Base-by-base conservation (phyloP, 2,888 invertebrate genomes). In the Thymelicus acteon region DNA sequence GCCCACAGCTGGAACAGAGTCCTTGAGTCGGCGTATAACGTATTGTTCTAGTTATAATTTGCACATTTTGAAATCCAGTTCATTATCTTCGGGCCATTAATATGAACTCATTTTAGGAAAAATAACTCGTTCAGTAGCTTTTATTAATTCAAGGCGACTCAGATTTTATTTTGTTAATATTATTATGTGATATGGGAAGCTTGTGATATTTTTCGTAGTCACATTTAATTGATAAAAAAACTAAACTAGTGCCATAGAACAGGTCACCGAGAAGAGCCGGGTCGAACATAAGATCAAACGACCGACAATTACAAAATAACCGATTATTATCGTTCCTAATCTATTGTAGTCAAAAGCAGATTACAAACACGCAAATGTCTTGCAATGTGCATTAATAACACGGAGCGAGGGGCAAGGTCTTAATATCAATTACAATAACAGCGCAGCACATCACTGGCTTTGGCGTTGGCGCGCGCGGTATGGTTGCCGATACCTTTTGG, bases 1-100 rank as follows among this genome's bases (percentile, higher is more conserved):
- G 64, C 64, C 70, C 70, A 70, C 31, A 31, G 31, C 64, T 31
- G 13, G 24, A 13, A n/a, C 12, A 7, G 39, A 39, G 70, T 60
- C 70, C 69, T 69, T 63, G 69, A 61, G 47, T 8, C 37, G 15
- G 47, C 58, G 31, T 60, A 64, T 70, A 12, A 37, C 58, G 31
- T 60, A 64, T 70, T 70, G 70, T 64, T 70, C 70, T 70, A 64
- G 47, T 70, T 70, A 60, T 70, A 70, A 65, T 70, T 64, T 70
- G 64, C 70, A 64, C 64, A 57, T 70, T 70, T 65, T 52, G 60
- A 70, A 70, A 70, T 70, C 70, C 44, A 60, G 64, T 70, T 70
- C 65, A 70, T 70, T 70, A 65, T 60, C 44, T 70, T 70, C 52
- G 64, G 69, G 19, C 60, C 60, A 70, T 65, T 70, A n/a, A n/a